A percentile compares a stretch with the other conserved stretches of the same genome.
Evolutionary conservation across 2,888 invertebrate genomes (phyloP).

Genomic region (Phaedon cochleariae): DNA sequence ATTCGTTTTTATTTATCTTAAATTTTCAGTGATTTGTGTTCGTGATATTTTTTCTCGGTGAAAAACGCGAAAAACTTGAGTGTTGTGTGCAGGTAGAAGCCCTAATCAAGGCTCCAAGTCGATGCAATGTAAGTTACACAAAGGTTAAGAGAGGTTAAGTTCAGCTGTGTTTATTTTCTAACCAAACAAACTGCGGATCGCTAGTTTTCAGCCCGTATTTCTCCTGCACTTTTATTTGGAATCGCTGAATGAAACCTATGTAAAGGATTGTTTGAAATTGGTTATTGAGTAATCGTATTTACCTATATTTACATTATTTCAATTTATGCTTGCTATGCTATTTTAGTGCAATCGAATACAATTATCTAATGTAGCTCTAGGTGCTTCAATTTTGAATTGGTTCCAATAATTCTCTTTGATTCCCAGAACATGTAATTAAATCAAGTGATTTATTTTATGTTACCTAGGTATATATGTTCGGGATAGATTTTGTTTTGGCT

Average conservation of each 20-base stretch:
- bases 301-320: not conserved
- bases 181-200: constrained; percentile 36
- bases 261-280: not conserved
- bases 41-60: constrained; percentile 31
- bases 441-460: constrained; percentile 13
- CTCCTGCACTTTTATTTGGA: not conserved
- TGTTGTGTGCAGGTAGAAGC: constrained; percentile 7
- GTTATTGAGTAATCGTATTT: not conserved
- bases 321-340: not conserved
- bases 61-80: constrained; percentile 27
- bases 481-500: constrained; percentile 1
- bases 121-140: constrained; percentile 33
- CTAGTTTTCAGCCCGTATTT: not conserved
- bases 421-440: constrained; percentile 5
- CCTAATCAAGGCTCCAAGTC: constrained; percentile 12
- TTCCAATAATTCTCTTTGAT: not conserved
- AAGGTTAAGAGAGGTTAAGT: constrained; percentile 36
- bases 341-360: not conserved
- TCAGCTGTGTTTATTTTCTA: constrained; percentile 38
- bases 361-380: not conserved
- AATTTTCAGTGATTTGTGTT: constrained; percentile 48
- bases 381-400: not conserved
- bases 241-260: constrained; percentile 3
- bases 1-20: constrained; percentile 53
- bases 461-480: not conserved